Conservation (phyloP, 2,797 vertebrate genomes). For the Squalus acanthias region DNA sequence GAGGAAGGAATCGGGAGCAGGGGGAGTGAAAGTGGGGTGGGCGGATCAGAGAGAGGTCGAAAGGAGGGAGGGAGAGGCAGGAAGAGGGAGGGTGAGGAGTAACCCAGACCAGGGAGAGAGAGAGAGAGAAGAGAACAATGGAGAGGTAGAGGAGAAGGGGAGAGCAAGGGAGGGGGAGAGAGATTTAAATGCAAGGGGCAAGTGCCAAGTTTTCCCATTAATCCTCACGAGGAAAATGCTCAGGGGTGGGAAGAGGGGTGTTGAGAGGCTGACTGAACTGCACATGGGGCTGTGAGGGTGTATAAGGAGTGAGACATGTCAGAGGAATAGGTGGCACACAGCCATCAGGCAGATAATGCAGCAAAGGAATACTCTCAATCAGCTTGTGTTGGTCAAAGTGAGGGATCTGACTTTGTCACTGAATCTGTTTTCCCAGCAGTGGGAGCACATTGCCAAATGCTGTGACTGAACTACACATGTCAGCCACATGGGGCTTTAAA, state of each 20-base stretch:
- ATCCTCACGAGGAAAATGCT: neutral
- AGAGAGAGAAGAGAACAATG: neutral
- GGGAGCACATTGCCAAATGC: neutral
- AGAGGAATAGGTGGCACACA: neutral
- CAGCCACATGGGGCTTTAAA: neutral
- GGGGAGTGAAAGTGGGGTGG: neutral
- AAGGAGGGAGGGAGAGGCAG: neutral
- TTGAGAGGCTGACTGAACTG: neutral
- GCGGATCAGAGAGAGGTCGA: neutral
- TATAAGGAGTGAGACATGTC: neutral
- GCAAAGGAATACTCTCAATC: neutral
- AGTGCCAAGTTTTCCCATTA: neutral
- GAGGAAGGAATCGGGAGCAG: neutral
- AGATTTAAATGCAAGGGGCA: neutral
- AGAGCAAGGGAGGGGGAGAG: slow-evolving; percentile 38
- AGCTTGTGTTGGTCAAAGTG: neutral
- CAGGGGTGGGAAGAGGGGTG: neutral
- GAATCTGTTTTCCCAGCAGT: neutral
- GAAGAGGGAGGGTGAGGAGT: too few species aligned
- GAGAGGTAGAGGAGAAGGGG: slow-evolving; percentile 43
- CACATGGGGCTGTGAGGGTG: neutral
- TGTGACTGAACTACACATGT: neutral
- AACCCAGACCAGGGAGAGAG: neutral
- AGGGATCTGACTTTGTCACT: neutral
- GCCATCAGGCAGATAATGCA: neutral